Percentiles rank a stretch among this genome's conserved stretches.
Evolutionary conservation across 1,140 invertebrate species (phyloP).

Genomic region (Saccostrea echinata): DNA sequence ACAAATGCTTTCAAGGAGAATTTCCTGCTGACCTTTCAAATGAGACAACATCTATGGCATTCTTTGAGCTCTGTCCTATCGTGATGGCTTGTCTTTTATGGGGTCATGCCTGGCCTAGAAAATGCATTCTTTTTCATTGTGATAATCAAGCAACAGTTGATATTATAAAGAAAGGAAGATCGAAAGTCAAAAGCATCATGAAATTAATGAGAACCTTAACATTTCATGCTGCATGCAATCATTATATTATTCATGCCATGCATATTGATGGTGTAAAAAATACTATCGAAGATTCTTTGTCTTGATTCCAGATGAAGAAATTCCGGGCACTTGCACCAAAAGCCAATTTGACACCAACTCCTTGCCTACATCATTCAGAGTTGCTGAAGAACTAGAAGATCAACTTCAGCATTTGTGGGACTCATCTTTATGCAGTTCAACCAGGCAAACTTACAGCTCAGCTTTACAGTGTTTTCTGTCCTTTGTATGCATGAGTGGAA

Average conservation of each 20-base stretch:
- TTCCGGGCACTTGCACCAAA: slow-evolving; percentile 39
- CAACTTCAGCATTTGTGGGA: background rate
- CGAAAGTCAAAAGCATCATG: slow-evolving; percentile 43
- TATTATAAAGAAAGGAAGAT: slow-evolving; percentile 48
- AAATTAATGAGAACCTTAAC: slow-evolving; percentile 49
- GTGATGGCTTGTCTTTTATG: slow-evolving; percentile 53
- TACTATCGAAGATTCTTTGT: slow-evolving; percentile 51
- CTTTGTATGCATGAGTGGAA: slow-evolving; percentile 7
- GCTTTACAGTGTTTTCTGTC: background rate
- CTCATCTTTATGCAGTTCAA: background rate
- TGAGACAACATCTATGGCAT: slow-evolving; percentile 52
- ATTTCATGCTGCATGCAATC: slow-evolving; percentile 44
- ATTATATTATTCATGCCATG: slow-evolving; percentile 42
- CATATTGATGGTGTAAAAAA: slow-evolving; percentile 53
- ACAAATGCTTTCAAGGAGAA: slow-evolving; percentile 49
- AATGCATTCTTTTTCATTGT: slow-evolving; percentile 51
- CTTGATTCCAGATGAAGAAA: slow-evolving; percentile 57
- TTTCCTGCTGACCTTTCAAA: background rate
- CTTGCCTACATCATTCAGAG: background rate
- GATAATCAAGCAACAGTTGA: slow-evolving; percentile 51
- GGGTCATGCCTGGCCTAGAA: slow-evolving; percentile 45
- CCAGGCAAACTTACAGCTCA: background rate
- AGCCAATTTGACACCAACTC: slow-evolving; percentile 13
- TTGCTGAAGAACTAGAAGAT: background rate
- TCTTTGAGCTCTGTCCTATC: slow-evolving; percentile 50